These are phyloP conservation scores for Sphinx pinastri DNA, from an alignment of 2,888 invertebrate species.

Conservation along the genomic window DNA sequence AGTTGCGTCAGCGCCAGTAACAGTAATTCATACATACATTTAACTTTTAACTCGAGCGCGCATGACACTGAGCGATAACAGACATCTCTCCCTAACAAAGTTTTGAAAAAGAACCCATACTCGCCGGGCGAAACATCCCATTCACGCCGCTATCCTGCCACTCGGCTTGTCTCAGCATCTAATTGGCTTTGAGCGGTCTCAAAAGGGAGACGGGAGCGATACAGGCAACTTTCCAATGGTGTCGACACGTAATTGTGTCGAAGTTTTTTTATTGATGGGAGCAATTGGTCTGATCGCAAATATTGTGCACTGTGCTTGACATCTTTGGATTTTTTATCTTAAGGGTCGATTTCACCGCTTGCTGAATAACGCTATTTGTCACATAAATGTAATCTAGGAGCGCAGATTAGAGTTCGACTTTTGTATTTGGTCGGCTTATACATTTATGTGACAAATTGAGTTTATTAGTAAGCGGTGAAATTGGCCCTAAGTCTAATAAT, in stretches of 20 bases:
- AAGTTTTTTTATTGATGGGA: neutral
- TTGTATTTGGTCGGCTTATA: no score
- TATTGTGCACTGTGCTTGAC: no score
- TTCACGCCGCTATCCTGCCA: conserved; percentile 46
- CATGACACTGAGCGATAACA: conserved; percentile 31
- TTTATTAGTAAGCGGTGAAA: no score
- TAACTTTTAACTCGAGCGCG: neutral
- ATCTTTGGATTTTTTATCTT: no score
- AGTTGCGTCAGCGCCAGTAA: no score
- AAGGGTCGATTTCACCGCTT: no score
- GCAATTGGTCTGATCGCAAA: neutral
- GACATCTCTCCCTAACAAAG: conserved; percentile 49
- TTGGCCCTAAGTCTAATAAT: no score
- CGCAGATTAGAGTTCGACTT: no score
- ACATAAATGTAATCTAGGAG: no score
- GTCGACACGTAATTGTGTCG: neutral
- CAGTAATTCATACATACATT: neutral
- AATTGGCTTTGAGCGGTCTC: conserved; percentile 81
- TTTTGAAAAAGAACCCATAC: conserved; percentile 44
- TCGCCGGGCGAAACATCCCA: conserved; percentile 45
- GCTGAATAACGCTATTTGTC: no score
- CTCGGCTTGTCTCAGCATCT: conserved; percentile 72
- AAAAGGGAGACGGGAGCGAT: conserved; percentile 60
- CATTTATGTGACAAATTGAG: no score
- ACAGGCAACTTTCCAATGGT: conserved; percentile 49